These are phyloP conservation scores for Seira sanloemensis DNA, from an alignment of 2,888 invertebrate genomes.

Conservation along the genomic window DNA sequence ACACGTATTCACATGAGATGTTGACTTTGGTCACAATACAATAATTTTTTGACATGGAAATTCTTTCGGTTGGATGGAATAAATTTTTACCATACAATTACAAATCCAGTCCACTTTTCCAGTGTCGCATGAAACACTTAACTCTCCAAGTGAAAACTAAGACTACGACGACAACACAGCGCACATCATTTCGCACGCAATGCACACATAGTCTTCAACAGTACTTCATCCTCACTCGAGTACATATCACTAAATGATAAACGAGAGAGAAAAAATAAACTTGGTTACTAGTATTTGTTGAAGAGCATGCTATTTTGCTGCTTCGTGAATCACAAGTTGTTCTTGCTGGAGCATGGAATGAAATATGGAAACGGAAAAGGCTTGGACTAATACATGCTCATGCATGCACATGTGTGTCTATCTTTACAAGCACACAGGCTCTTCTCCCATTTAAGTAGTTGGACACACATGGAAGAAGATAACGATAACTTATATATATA, in stretches of 20 bases:
- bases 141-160: not conserved
- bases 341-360: slow-evolving; percentile 51
- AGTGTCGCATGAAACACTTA: not conserved
- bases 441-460: not conserved
- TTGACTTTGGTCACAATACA: too few species aligned
- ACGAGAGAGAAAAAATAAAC: slow-evolving; percentile 38
- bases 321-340: not conserved
- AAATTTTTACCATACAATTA: not conserved
- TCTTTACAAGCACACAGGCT: not conserved
- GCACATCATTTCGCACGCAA: slow-evolving; percentile 12
- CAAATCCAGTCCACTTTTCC: not conserved
- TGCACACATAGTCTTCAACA: slow-evolving; percentile 18
- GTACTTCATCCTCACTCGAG: slow-evolving; percentile 56
- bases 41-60: too few species aligned
- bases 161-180: not conserved
- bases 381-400: slow-evolving; percentile 32
- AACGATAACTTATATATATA: not conserved
- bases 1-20: too few species aligned
- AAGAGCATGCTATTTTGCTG: slow-evolving; percentile 18
- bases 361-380: slow-evolving; percentile 55
- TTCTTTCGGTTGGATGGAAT: not conserved
- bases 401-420: not conserved
- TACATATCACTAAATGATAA: slow-evolving; percentile 59
- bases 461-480: slow-evolving; percentile 5
- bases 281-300: slow-evolving; percentile 27